phyloP scores from a whole-genome alignment of 2,113 vertebrate species.

The Polyodon spathula region DNA sequence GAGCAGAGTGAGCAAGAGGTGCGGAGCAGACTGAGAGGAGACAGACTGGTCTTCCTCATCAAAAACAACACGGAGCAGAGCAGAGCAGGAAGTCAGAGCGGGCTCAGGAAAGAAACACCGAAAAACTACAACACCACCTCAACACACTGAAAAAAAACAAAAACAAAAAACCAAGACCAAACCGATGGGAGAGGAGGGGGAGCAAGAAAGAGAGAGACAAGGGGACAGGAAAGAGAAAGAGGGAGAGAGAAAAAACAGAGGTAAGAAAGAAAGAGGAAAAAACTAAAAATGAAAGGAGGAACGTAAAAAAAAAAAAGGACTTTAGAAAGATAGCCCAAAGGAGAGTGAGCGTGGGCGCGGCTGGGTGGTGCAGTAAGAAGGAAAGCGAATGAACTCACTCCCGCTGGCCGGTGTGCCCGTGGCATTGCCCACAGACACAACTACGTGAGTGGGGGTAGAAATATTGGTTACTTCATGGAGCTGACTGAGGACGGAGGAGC shows the following conservation, averaged over 20 bases:
- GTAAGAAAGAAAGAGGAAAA: slow-evolving; percentile 13
- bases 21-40: too few relatives aligned
- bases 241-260: slow-evolving; percentile 12
- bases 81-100: too few relatives aligned
- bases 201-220: too few relatives aligned
- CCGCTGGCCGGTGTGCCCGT: slow-evolving; percentile 64
- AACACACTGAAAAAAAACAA: slow-evolving; percentile 5
- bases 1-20: too few relatives aligned
- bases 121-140: neutral
- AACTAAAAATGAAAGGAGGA: neutral
- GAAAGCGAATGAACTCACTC: slow-evolving; percentile 75
- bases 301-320: neutral
- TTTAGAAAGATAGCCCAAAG: neutral
- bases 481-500: slow-evolving; percentile 86
- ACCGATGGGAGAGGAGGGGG: neutral
- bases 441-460: slow-evolving; percentile 90
- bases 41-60: too few relatives aligned
- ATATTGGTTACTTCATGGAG: slow-evolving; percentile 92
- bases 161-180: slow-evolving; percentile 10
- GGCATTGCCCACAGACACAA: slow-evolving; percentile 83
- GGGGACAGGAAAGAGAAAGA: slow-evolving; percentile 23
- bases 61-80: too few relatives aligned
- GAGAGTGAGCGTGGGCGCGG: slow-evolving; percentile 28
- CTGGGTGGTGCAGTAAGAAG: slow-evolving; percentile 44
- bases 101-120: slow-evolving; percentile 11